These are phyloP conservation scores for Microcebus griseorufus DNA, from an alignment of 2,113 vertebrate species.

Conservation along the genomic window DNA sequence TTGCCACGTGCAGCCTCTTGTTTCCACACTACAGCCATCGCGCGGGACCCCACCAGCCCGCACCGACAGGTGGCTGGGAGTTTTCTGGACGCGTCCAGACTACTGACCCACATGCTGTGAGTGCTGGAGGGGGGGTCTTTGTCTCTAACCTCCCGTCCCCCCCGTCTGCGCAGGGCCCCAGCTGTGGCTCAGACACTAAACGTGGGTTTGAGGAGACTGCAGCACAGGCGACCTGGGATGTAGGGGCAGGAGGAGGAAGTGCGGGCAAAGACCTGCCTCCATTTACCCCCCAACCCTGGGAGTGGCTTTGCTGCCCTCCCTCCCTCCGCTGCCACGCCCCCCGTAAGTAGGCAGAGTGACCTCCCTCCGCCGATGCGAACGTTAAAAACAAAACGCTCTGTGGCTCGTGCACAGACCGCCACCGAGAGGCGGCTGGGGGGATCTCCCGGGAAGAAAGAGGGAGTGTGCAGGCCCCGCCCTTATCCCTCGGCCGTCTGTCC, in stretches of 20 bases:
- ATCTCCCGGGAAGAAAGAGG: neutral
- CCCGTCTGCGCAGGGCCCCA: neutral
- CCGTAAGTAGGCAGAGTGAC: neutral
- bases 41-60: neutral
- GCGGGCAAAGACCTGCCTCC: neutral
- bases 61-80: neutral
- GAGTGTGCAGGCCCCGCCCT: neutral
- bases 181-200: neutral
- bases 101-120: neutral
- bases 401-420: neutral
- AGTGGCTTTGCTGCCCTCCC: neutral
- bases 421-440: neutral
- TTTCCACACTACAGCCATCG: neutral
- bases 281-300: neutral
- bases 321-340: neutral
- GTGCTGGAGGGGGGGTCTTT: neutral
- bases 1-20: too few relatives aligned
- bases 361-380: neutral
- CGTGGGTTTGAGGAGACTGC: neutral
- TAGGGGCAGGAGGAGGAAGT: neutral
- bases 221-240: neutral
- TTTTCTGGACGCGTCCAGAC: neutral
- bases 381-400: neutral
- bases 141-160: neutral
- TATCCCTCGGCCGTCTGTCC: fast-evolving